Evolutionary conservation across 2,797 vertebrate genomes (phyloP), one percentile per base, ranked within the genome.

Genomic region (Eupleurogrammus muticus): DNA sequence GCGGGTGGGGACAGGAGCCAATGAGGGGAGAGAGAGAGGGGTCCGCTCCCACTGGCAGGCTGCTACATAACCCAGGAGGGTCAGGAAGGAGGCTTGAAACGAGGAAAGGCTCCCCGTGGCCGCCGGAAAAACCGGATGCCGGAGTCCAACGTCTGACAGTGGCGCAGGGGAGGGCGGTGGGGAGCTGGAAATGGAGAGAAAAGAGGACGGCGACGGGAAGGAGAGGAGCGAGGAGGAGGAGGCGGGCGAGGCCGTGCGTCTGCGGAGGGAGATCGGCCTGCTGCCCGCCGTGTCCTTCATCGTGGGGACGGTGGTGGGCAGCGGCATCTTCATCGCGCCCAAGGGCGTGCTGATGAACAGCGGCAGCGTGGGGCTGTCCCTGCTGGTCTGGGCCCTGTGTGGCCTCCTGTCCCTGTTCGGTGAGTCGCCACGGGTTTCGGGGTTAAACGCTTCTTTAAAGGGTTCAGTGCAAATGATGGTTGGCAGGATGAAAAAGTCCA

Each of bases 301-400:
- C 75, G 89, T 96, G 0, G 96, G 96, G 53, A 94, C 94, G 1
- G 94, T 97, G 91, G 93, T 97, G 77, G 96, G 96, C 84, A 96
- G 96, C 0, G 96, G 96, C 55, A 97, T 97, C 91, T 97, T 97
- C 35, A 96, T 97, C 48, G 95, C 96, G 8, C 96, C 96, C 1
- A 96, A 96, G 84, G 96, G 96, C 1, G 96, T 97, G 1, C 84
- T 97, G 83, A 79, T 94, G 68, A 96, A 96, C 90, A 95, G 94
- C 0, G 96, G 96, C 77, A 96, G 91, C 0, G 92, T 96, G 77
- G 96, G 96, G 17, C 81, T 96, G 47, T 96, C 96, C 42, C 87
- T 97, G 80, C 46, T 96, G 9, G 90, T 97, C 65, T 97, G 96
- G 96, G 73, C 77, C 1, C 91, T 93, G 64, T 94, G 94, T 47